Conservation (phyloP, 2,888 invertebrate genomes). For the Amaurobius ferox region DNA sequence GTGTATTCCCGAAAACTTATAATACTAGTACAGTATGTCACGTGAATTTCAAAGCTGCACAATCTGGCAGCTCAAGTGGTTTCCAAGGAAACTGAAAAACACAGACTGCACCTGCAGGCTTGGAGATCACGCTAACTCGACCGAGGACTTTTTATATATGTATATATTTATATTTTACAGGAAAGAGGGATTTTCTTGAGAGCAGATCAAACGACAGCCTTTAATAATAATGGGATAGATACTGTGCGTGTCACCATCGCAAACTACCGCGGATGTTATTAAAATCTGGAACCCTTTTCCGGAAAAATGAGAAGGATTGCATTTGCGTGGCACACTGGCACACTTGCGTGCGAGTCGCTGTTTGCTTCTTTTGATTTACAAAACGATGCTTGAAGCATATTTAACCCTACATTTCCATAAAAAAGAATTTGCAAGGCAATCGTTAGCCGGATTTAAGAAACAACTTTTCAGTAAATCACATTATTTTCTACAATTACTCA, state of each 20-base stretch:
- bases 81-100: constrained; percentile 52
- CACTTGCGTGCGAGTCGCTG: not conserved
- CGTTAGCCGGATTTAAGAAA: no score
- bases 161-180: constrained; percentile 32
- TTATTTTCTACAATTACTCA: no score
- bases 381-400: constrained; percentile 15
- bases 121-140: constrained; percentile 42
- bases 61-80: constrained; percentile 57
- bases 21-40: constrained; percentile 32
- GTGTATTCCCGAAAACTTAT: not conserved
- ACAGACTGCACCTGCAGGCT: constrained; percentile 64
- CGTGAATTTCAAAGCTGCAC: constrained; percentile 55
- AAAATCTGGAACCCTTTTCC: constrained; percentile 17
- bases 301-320: not conserved
- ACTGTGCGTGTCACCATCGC: constrained; percentile 30
- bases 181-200: constrained; percentile 30
- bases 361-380: constrained; percentile 23
- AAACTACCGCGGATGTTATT: constrained; percentile 35
- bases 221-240: constrained; percentile 47
- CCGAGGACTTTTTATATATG: constrained; percentile 15
- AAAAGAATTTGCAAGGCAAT: no score
- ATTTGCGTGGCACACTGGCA: not conserved
- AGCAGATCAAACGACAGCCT: constrained; percentile 40
- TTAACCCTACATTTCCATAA: not conserved
- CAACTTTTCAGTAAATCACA: no score